These are phyloP conservation scores for Crossocerus cetratus DNA, from an alignment of 2,888 invertebrate genomes.

Conservation along the genomic window DNA sequence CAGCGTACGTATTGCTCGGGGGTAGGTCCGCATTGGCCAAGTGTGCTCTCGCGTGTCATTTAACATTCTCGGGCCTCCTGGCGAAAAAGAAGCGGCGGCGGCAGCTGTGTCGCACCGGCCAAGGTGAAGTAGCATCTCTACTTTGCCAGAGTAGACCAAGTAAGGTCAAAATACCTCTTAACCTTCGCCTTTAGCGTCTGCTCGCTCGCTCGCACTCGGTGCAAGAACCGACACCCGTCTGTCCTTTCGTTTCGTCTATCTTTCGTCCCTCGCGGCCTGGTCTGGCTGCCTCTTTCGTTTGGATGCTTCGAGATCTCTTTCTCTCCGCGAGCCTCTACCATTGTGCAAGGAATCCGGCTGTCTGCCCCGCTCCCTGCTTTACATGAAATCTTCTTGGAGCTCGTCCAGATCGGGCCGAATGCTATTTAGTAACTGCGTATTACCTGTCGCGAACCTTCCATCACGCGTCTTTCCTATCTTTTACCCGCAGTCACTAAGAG, in stretches of 20 bases:
- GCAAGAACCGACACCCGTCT: conserved; percentile 11
- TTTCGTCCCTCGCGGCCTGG: not conserved
- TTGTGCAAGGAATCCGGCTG: conserved; percentile 16
- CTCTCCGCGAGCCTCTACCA: no score
- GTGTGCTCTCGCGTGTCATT: not conserved
- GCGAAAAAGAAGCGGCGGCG: not conserved
- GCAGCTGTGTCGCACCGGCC: not conserved
- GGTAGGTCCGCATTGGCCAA: not conserved
- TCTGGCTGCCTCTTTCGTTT: not conserved
- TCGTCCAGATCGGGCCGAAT: conserved; percentile 33
- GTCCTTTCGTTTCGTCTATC: not conserved
- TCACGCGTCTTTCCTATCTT: no score
- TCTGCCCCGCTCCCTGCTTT: not conserved
- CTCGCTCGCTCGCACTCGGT: not conserved
- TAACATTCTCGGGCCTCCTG: not conserved
- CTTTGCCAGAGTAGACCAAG: conserved; percentile 12
- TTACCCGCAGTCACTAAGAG: no score
- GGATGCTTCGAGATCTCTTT: no score
- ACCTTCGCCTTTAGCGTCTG: conserved; percentile 16
- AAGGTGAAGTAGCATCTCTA: conserved; percentile 9
- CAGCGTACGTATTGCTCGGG: no score
- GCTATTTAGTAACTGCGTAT: conserved; percentile 28
- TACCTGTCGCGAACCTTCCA: not conserved
- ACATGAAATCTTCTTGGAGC: conserved; percentile 30
- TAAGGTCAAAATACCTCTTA: conserved; percentile 27